Evolutionary conservation across 2,113 vertebrate genomes (phyloP).

Genomic region (Tachycineta bicolor): DNA sequence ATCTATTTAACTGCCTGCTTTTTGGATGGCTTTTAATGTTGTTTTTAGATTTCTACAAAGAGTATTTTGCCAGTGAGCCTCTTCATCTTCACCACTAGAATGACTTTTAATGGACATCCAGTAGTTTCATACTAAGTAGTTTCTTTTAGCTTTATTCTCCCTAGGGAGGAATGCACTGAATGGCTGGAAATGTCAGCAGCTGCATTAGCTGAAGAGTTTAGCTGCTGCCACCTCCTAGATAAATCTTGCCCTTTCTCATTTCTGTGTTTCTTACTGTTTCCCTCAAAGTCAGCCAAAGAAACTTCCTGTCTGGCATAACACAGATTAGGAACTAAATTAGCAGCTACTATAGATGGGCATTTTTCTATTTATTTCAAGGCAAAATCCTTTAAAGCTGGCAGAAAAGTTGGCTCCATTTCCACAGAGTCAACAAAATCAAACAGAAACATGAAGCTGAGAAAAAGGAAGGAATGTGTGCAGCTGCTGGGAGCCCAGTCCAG

Average conservation of each 20-base stretch:
- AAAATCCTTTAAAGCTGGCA: constrained; percentile 12
- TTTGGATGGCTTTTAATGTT: constrained; percentile 48
- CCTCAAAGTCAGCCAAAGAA: constrained; percentile 39
- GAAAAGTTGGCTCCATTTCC: constrained; percentile 2
- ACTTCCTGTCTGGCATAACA: constrained; percentile 25
- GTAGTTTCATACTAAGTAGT: constrained; percentile 51
- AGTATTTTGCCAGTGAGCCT: constrained; percentile 51
- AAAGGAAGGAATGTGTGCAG: not conserved
- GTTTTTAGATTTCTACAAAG: constrained; percentile 43
- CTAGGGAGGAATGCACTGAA: constrained; percentile 38
- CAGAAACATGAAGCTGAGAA: not conserved
- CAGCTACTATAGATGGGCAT: constrained; percentile 3
- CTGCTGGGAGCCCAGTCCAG: not conserved
- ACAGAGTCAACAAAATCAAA: not conserved
- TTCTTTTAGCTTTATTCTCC: constrained; percentile 53
- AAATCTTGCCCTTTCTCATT: constrained; percentile 42
- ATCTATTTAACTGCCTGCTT: constrained; percentile 46
- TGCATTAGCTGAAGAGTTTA: constrained; percentile 31
- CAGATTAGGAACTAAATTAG: constrained; percentile 51
- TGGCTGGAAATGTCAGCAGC: constrained; percentile 54
- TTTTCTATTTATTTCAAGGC: constrained; percentile 23
- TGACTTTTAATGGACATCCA: constrained; percentile 57
- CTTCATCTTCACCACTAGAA: constrained; percentile 60
- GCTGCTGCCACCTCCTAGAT: constrained; percentile 48
- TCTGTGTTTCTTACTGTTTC: constrained; percentile 25